Percentiles rank a stretch among this genome's conserved stretches.
These are phyloP conservation scores for Coryphaenoides rupestris DNA, from an alignment of 2,113 vertebrate genomes.

Conservation along the genomic window DNA sequence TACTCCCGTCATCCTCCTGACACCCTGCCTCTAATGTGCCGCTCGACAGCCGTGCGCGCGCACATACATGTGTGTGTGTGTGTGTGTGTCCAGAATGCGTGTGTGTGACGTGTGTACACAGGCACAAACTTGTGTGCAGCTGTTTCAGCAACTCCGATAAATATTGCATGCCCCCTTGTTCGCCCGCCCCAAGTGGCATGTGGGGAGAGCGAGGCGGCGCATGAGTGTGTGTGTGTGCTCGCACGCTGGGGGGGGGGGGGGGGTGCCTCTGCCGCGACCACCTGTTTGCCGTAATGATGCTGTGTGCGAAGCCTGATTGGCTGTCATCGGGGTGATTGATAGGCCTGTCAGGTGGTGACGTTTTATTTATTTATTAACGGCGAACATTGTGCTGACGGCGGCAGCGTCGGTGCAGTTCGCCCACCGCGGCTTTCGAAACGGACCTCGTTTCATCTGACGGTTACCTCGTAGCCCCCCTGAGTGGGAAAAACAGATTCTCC, in stretches of 20 bases:
- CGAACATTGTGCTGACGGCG: background rate
- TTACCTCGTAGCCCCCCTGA: background rate
- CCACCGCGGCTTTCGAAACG: background rate
- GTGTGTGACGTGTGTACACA: background rate
- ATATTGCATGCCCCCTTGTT: conserved; percentile 33
- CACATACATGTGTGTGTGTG: no score
- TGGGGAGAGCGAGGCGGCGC: no score
- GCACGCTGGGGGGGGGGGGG: no score
- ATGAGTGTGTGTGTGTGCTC: conserved; percentile 4
- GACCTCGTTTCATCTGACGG: background rate
- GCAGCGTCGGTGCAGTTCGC: background rate
- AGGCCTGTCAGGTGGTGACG: background rate
- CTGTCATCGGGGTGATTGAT: background rate
- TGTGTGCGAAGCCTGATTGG: conserved; percentile 19
- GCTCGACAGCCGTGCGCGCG: conserved; percentile 40
- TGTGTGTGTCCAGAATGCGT: conserved; percentile 4
- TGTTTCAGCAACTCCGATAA: conserved; percentile 34
- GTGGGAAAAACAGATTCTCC: no score
- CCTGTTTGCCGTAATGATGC: conserved; percentile 11
- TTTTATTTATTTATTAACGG: background rate
- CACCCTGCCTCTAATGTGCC: conserved; percentile 22
- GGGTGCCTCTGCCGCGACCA: no score
- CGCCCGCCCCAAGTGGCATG: background rate
- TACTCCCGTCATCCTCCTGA: conserved; percentile 24
- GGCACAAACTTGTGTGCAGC: background rate